Base-by-base conservation (phyloP, 2,797 vertebrate genomes). In the Bradypodion pumilum region DNA sequence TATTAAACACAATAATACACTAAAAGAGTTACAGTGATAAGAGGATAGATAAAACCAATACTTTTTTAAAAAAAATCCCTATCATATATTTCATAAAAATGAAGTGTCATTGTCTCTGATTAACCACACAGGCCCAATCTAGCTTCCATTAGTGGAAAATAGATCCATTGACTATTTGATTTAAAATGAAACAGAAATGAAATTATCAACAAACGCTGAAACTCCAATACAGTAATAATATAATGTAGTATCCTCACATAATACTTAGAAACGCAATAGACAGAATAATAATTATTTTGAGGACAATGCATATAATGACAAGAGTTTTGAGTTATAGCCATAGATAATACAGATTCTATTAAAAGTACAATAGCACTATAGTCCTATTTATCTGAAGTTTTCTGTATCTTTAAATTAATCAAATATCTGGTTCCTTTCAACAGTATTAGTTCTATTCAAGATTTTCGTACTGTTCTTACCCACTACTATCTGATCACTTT, bases 281-380 rank as follows among this genome's bases (percentile, higher is more conserved):
- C 79, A 23, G 87, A 86, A 86, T 63, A 76, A 75, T 83, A 65
- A 82, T 81, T 92, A 78, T 83, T 89, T 90, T 90, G 42, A 88
- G 77, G 65, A 85, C 15, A 86, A 69, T 82, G 32, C 73, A 68
- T 86, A 75, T 40, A 88, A 89, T 87, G 66, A 72, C 85, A 82
- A 88, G 84, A 86, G 63, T 79, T 82, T 88, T 56, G 78, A 13
- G 84, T 89, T 81, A 80, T 86, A 62, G 81, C 87, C 85, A 56
- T 0, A 75, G 74, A 77, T 85, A 88, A 72, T 84, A 72, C 60
- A 63, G 69, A 76, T 88, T 91, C 65, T 81, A 72, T 82, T 91
- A 87, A 88, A 87, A 90, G 81, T 63, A 81, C 9, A 85, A 79
- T 76, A 88, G 73, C 8, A 1, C 85, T 88, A 85, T 85, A 82